Evolutionary conservation across 2,888 invertebrate genomes (phyloP).

Genomic region (Stenolophus ochropezus): DNA sequence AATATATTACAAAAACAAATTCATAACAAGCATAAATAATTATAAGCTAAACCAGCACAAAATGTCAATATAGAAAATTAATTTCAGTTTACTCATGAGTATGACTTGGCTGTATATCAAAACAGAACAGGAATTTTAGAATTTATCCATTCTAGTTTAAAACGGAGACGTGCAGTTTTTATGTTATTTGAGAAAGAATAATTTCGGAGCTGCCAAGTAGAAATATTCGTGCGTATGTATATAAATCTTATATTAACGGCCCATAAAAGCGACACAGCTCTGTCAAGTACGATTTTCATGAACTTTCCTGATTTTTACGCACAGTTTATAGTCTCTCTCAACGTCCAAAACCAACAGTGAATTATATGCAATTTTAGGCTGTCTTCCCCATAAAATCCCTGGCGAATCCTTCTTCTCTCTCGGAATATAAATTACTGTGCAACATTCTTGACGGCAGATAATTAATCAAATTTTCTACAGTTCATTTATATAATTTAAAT

Average conservation of each 20-base stretch:
- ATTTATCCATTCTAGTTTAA: too few relatives aligned
- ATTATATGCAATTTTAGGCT: constrained; percentile 2
- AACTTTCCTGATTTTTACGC: constrained; percentile 39
- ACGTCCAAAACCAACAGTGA: neutral
- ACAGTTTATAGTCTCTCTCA: neutral
- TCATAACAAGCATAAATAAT: too few relatives aligned
- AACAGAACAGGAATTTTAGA: too few relatives aligned
- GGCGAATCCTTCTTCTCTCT: constrained; percentile 8
- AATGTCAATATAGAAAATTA: too few relatives aligned
- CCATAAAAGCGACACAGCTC: constrained; percentile 52
- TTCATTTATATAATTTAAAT: constrained; percentile 56
- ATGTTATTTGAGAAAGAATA: neutral
- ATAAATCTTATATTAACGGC: constrained; percentile 58
- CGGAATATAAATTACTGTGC: constrained; percentile 46
- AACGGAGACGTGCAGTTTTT: too few relatives aligned
- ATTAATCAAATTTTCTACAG: constrained; percentile 55
- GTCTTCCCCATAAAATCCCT: neutral
- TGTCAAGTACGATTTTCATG: constrained; percentile 58
- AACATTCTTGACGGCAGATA: constrained; percentile 44
- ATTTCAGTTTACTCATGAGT: too few relatives aligned
- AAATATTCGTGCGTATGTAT: constrained; percentile 9
- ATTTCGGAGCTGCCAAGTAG: neutral
- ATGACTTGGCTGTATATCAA: too few relatives aligned
- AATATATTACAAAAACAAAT: too few relatives aligned
- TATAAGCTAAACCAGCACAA: too few relatives aligned